phyloP scores from a whole-genome alignment of 2,888 invertebrate species.

The Blastobasis lacticolella region DNA sequence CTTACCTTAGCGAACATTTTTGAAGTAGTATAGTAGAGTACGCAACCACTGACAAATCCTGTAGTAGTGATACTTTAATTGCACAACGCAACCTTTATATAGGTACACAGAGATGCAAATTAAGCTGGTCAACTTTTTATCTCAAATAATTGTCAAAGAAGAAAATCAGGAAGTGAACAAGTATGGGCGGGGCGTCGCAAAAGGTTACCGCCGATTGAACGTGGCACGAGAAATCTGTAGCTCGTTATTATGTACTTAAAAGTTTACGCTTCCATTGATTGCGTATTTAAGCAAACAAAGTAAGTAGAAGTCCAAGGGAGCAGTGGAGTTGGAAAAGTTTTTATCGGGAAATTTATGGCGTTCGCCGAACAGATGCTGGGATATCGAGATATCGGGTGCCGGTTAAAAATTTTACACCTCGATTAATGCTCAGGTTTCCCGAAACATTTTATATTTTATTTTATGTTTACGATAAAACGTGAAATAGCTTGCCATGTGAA shows the following conservation, averaged over 20 bases:
- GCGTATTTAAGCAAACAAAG: slow-evolving; percentile 10
- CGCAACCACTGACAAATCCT: slow-evolving; percentile 39
- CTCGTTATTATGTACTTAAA: slow-evolving; percentile 3
- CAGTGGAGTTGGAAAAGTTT: too few species aligned
- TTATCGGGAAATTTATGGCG: too few species aligned
- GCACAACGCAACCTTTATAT: slow-evolving; percentile 30
- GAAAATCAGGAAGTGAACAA: slow-evolving; percentile 17
- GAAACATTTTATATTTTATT: too few species aligned
- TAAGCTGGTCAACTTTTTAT: slow-evolving; percentile 4
- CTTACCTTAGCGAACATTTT: slow-evolving; percentile 59
- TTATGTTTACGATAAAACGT: too few species aligned
- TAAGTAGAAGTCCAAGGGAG: too few species aligned
- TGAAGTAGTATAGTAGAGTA: slow-evolving; percentile 21
- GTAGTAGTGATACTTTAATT: slow-evolving; percentile 27
- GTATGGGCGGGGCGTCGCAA: slow-evolving; percentile 11
- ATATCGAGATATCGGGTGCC: too few species aligned
- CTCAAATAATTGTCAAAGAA: slow-evolving; percentile 6
- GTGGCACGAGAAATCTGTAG: background rate
- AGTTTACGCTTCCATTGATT: slow-evolving; percentile 7
- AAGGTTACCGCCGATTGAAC: slow-evolving; percentile 9
- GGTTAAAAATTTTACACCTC: too few species aligned
- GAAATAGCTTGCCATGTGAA: too few species aligned
- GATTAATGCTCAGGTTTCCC: too few species aligned
- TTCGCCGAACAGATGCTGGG: too few species aligned
- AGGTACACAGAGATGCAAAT: slow-evolving; percentile 18